Percentiles rank a stretch among this genome's conserved stretches.
Evolutionary conservation across 2,888 invertebrate species (phyloP).

Genomic region (Thyatira batis): DNA sequence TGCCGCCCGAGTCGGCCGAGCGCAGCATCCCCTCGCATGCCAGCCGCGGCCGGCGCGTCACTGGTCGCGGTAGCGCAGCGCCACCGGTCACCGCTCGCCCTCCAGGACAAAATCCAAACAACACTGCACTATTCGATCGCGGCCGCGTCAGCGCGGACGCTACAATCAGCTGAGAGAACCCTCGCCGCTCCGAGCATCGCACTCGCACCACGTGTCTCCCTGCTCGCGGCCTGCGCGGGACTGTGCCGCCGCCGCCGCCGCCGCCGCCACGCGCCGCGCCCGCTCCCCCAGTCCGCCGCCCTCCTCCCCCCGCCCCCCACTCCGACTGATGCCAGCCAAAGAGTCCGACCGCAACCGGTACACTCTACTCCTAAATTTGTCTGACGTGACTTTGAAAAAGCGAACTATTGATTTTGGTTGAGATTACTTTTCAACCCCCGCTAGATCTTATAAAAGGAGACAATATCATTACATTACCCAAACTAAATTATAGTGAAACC

Average conservation of each 20-base stretch:
- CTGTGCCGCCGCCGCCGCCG: constrained; percentile 58
- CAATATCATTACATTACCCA: constrained; percentile 1
- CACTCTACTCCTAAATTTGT: constrained; percentile 4
- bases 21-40: constrained; percentile 54
- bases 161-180: constrained; percentile 55
- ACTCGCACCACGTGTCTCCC: constrained; percentile 73
- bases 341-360: not conserved
- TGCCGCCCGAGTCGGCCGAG: constrained; percentile 76
- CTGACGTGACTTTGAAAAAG: constrained; percentile 45
- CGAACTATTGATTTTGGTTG: constrained; percentile 45
- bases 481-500: too few species aligned
- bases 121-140: constrained; percentile 45
- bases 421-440: constrained; percentile 10
- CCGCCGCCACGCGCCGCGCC: too few species aligned
- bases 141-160: constrained; percentile 50
- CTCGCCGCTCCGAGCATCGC: constrained; percentile 83
- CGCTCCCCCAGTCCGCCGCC: constrained; percentile 43
- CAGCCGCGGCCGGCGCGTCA: constrained; percentile 20
- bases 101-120: not conserved
- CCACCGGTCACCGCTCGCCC: constrained; percentile 17
- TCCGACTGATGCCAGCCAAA: constrained; percentile 15
- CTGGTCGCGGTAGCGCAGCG: not conserved
- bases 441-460: not conserved
- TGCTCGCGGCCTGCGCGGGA: constrained; percentile 73
- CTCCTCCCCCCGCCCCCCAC: constrained; percentile 65